These are phyloP conservation scores for Budorcas taxicolor DNA, from an alignment of 2,113 vertebrate genomes.

Conservation along the genomic window DNA sequence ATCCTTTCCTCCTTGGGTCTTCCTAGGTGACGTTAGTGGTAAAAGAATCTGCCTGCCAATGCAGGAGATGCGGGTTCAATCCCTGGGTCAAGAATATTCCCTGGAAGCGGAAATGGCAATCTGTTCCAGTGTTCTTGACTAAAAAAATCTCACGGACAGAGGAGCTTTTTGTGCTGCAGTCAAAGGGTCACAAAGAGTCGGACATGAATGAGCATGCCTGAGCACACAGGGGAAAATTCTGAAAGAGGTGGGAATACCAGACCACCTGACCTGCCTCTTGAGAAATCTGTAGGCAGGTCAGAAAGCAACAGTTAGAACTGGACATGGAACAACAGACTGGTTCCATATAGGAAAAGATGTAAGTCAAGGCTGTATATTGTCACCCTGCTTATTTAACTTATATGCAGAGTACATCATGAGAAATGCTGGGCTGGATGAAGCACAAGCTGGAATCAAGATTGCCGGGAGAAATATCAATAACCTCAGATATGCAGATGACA, in stretches of 20 bases:
- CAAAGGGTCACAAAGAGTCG: neutral
- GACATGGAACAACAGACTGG: neutral
- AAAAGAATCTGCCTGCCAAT: neutral
- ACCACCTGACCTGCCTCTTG: neutral
- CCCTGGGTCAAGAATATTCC: neutral
- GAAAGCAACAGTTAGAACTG: neutral
- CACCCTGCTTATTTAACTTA: neutral
- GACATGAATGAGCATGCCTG: neutral
- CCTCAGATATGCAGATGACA: neutral
- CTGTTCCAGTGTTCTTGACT: neutral
- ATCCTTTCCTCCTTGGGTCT: neutral
- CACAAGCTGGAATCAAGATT: neutral
- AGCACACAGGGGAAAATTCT: neutral
- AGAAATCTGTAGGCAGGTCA: neutral
- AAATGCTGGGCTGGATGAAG: fast-evolving
- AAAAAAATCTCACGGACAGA: neutral
- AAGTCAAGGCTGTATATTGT: neutral
- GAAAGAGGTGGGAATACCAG: neutral
- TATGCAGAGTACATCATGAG: neutral
- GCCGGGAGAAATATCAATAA: neutral
- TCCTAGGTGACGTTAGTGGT: neutral
- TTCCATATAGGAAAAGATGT: neutral
- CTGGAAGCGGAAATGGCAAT: neutral
- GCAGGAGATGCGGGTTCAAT: neutral
- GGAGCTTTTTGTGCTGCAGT: neutral